Evolutionary conservation across 2,113 vertebrate species (phyloP).

Genomic region (Menura novaehollandiae): DNA sequence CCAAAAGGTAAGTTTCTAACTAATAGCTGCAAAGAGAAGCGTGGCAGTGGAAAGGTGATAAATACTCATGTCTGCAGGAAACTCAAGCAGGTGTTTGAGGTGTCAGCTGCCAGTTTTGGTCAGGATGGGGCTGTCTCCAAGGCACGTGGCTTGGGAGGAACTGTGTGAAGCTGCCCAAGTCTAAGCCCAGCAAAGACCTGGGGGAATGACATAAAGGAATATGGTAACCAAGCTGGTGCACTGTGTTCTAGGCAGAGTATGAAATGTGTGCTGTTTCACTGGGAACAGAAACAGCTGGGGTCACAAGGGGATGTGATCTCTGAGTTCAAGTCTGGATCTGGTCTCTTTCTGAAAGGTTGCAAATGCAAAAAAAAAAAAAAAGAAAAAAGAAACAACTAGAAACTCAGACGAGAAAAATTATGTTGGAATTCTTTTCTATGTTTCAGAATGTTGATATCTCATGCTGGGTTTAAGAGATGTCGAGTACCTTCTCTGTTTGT

Average conservation of each 20-base stretch:
- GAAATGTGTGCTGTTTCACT: neutral
- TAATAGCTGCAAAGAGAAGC: neutral
- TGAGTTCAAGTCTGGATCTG: neutral
- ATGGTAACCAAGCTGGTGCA: neutral
- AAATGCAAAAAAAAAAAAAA: neutral
- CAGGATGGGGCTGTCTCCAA: neutral
- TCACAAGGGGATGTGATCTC: neutral
- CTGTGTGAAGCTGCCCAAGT: accelerated
- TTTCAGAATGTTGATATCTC: neutral
- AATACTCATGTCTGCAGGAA: neutral
- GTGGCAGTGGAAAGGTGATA: neutral
- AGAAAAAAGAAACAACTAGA: neutral
- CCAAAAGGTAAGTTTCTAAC: neutral
- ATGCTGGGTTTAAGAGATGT: neutral
- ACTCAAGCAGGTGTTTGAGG: neutral
- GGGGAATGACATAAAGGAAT: neutral
- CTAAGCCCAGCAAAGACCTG: neutral
- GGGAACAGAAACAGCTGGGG: neutral
- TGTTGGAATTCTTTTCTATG: neutral
- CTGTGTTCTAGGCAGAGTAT: neutral
- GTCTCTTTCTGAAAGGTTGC: neutral
- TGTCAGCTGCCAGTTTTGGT: neutral
- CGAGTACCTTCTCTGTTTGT: neutral
- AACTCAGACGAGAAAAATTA: neutral
- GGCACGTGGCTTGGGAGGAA: neutral